Percentiles rank a stretch among this genome's conserved stretches.
Evolutionary conservation across 23 tunicate species (phyloP).

Genomic region (Trididemnum miniatum): DNA sequence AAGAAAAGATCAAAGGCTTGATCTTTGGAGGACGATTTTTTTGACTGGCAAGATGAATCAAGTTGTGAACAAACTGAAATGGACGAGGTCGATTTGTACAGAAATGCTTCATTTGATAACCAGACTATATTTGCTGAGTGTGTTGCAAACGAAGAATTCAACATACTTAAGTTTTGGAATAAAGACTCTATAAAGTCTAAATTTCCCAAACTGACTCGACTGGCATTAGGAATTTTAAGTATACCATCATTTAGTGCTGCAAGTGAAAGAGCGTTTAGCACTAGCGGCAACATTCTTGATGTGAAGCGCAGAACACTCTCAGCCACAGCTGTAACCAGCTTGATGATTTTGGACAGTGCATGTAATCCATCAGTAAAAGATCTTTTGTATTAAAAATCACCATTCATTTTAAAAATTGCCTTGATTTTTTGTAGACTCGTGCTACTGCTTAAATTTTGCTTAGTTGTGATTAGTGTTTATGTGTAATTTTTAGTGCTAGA

Average conservation of each 20-base stretch:
- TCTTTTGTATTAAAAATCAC: too few species aligned
- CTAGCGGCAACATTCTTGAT: background rate
- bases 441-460: too few species aligned
- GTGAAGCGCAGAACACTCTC: too few species aligned
- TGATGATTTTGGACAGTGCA: too few species aligned
- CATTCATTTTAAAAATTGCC: too few species aligned
- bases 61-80: background rate
- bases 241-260: background rate
- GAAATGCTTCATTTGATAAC: background rate
- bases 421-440: too few species aligned
- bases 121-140: background rate
- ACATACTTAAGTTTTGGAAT: background rate
- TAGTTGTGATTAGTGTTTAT: too few species aligned
- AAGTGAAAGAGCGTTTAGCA: constrained; percentile 8
- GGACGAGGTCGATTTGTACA: background rate
- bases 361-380: too few species aligned
- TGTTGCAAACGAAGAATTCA: background rate
- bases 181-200: background rate
- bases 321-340: too few species aligned
- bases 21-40: constrained; percentile 10
- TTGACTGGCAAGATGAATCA: background rate
- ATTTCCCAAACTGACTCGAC: background rate
- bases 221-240: background rate
- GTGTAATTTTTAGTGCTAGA: too few species aligned
- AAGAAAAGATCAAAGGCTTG: too few species aligned